Conservation (phyloP, 1,140 invertebrate genomes). For the Colletes latitarsis region DNA sequence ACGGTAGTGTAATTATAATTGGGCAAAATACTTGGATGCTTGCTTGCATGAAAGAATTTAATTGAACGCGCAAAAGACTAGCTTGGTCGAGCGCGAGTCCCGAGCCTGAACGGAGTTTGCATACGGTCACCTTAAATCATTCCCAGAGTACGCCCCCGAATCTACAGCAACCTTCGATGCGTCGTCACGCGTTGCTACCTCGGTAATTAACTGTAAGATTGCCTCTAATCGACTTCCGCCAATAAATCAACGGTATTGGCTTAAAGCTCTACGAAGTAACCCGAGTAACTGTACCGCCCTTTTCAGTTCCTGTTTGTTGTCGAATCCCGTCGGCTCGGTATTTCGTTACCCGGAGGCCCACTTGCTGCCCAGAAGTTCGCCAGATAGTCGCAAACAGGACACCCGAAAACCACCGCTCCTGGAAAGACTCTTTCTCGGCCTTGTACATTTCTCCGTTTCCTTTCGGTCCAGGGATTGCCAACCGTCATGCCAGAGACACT, state of each 20-base stretch:
- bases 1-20: no score
- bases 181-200: constrained; percentile 22
- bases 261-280: constrained; percentile 37
- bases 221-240: constrained; percentile 62
- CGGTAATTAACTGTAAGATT: constrained; percentile 58
- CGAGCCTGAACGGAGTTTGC: background rate
- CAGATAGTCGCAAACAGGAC: constrained; percentile 38
- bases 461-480: constrained; percentile 28
- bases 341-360: constrained; percentile 48
- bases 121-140: constrained; percentile 32
- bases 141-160: constrained; percentile 8
- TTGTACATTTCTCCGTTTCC: constrained; percentile 28
- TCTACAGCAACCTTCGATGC: constrained; percentile 1
- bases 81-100: no score
- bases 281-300: constrained; percentile 53
- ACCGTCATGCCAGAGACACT: constrained; percentile 50
- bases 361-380: constrained; percentile 55
- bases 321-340: constrained; percentile 50
- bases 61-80: no score
- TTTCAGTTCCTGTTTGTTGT: constrained; percentile 66
- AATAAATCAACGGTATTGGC: constrained; percentile 52
- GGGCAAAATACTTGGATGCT: no score
- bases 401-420: constrained; percentile 5
- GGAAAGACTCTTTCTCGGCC: constrained; percentile 23
- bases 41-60: no score